phyloP scores from a whole-genome alignment of 2,113 vertebrate species.

The Hippoglossus stenolepis region DNA sequence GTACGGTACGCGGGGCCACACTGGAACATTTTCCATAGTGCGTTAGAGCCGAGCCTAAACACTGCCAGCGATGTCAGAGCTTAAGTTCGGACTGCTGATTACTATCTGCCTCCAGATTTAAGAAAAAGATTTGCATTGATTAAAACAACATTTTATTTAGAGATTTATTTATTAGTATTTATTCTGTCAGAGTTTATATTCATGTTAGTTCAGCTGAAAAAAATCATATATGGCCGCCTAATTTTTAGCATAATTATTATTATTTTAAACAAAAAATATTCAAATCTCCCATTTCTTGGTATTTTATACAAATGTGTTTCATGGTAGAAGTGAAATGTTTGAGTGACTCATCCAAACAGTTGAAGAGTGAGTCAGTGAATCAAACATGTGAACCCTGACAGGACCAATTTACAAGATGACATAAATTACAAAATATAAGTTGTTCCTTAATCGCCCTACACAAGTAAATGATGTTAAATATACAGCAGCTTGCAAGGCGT shows the following conservation, averaged over 20 bases:
- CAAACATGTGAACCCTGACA: too few species aligned
- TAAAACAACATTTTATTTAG: background rate
- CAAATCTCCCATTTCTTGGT: background rate
- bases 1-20: slow-evolving; percentile 35
- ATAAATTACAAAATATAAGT: too few species aligned
- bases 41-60: slow-evolving; percentile 35
- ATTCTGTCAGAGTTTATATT: background rate
- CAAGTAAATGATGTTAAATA: background rate
- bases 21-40: slow-evolving; percentile 42
- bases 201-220: background rate
- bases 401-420: background rate
- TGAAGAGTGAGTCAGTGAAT: background rate
- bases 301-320: too few species aligned
- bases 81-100: background rate
- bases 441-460: too few species aligned
- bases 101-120: background rate
- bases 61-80: slow-evolving; percentile 5
- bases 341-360: background rate
- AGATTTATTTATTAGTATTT: background rate
- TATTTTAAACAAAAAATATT: too few species aligned
- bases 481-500: background rate
- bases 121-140: background rate
- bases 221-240: too few species aligned
- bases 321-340: background rate
- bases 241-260: too few species aligned